phyloP scores from a whole-genome alignment of 2,113 vertebrate genomes.

The Chauna torquata region DNA sequence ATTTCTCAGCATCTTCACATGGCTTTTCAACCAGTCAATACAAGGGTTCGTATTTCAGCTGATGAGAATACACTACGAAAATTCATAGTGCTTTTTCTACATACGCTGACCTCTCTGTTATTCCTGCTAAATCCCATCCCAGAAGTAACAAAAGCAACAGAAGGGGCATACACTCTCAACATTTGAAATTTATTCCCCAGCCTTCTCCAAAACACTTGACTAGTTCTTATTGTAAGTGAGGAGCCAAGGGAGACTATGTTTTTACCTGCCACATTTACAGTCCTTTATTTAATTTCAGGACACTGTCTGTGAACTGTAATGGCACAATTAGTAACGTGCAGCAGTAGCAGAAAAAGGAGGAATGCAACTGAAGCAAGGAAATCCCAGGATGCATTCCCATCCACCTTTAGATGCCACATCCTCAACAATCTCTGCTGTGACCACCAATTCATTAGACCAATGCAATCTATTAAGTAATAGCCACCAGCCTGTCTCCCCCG shows the following conservation, averaged over 20 bases:
- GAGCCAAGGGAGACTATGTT: background rate
- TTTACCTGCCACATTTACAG: background rate
- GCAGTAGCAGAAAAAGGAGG: background rate
- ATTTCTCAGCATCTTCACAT: background rate
- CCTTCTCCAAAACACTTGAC: background rate
- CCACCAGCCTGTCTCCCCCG: background rate
- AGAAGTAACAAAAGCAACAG: background rate
- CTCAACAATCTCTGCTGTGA: conserved; percentile 1
- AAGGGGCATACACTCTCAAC: background rate
- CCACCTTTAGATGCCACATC: background rate
- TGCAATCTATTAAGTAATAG: conserved; percentile 4
- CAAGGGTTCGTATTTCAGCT: background rate
- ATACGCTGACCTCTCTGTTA: background rate
- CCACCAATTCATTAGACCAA: conserved; percentile 28
- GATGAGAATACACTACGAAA: background rate
- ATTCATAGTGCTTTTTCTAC: background rate
- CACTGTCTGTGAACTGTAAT: background rate
- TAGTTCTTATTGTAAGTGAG: background rate
- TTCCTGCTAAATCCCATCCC: background rate
- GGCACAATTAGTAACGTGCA: background rate
- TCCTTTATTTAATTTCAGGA: background rate
- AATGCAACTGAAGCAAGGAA: background rate
- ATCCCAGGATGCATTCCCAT: background rate
- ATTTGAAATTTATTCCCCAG: background rate
- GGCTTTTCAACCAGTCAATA: background rate